A percentile compares a stretch with the other conserved stretches of the same genome.
These are phyloP conservation scores for Chesias legatella DNA, from an alignment of 2,888 invertebrate species.

Conservation along the genomic window DNA sequence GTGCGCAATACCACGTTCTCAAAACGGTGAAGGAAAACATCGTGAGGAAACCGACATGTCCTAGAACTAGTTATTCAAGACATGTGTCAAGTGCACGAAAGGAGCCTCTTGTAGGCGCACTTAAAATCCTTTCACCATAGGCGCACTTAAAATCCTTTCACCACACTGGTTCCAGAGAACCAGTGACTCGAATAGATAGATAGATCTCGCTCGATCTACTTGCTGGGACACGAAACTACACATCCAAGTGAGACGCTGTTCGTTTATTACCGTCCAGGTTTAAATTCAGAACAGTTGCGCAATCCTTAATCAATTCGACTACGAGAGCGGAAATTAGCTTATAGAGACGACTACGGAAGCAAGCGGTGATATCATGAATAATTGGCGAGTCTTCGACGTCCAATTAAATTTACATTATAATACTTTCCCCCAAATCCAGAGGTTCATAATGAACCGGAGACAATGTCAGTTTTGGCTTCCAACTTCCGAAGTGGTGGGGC, in stretches of 20 bases:
- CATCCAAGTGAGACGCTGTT: constrained; percentile 11
- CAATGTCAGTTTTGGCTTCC: constrained; percentile 36
- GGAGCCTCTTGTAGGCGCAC: too few relatives aligned
- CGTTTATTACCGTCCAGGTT: constrained; percentile 2
- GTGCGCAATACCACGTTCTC: too few relatives aligned
- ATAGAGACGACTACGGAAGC: constrained; percentile 36
- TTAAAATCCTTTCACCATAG: too few relatives aligned
- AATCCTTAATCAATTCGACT: constrained; percentile 37
- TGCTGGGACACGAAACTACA: too few relatives aligned
- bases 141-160: too few relatives aligned
- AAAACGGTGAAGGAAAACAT: too few relatives aligned
- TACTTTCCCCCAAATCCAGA: constrained; percentile 54
- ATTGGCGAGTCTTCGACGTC: constrained; percentile 44
- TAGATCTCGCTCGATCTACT: constrained; percentile 34
- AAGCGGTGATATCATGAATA: constrained; percentile 39
- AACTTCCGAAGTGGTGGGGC: constrained; percentile 11
- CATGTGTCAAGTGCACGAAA: too few relatives aligned
- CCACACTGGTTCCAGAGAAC: too few relatives aligned
- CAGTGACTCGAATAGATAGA: too few relatives aligned
- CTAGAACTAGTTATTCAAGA: too few relatives aligned
- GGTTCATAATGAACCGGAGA: constrained; percentile 47
- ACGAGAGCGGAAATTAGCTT: constrained; percentile 41
- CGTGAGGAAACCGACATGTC: too few relatives aligned
- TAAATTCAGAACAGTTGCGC: constrained; percentile 18
- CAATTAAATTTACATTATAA: constrained; percentile 52